Conservation (phyloP, 2,888 invertebrate species). For the Hypomecis atomaria region DNA sequence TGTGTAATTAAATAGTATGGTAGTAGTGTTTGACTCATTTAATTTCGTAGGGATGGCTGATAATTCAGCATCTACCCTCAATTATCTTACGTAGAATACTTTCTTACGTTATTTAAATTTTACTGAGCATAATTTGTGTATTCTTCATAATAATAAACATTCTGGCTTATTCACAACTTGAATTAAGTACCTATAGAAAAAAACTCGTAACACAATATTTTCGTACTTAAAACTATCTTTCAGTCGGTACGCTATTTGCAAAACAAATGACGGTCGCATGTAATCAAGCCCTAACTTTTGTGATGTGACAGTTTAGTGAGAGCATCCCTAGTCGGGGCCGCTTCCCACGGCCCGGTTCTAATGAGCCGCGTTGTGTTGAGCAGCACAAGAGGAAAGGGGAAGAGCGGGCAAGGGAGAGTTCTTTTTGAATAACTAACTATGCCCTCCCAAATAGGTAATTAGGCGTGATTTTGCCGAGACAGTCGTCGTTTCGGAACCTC, state of each 20-base stretch:
- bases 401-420: constrained; percentile 42
- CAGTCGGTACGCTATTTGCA: not conserved
- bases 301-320: constrained; percentile 22
- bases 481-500: constrained; percentile 36
- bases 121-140: too few relatives aligned
- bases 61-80: too few relatives aligned
- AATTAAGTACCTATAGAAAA: too few relatives aligned
- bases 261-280: not conserved
- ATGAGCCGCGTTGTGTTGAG: constrained; percentile 81
- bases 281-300: constrained; percentile 16
- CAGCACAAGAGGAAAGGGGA: constrained; percentile 56
- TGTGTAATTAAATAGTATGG: too few relatives aligned
- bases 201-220: too few relatives aligned
- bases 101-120: too few relatives aligned
- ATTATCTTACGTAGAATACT: too few relatives aligned
- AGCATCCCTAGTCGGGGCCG: constrained; percentile 60
- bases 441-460: constrained; percentile 59
- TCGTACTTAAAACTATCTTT: not conserved
- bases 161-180: too few relatives aligned
- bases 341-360: constrained; percentile 81
- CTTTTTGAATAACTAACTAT: constrained; percentile 65
- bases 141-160: too few relatives aligned
- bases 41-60: too few relatives aligned
- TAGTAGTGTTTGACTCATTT: too few relatives aligned
- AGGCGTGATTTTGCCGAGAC: constrained; percentile 53